These are phyloP conservation scores for Camponotus fellah DNA, from an alignment of 2,888 invertebrate species.

Conservation along the genomic window DNA sequence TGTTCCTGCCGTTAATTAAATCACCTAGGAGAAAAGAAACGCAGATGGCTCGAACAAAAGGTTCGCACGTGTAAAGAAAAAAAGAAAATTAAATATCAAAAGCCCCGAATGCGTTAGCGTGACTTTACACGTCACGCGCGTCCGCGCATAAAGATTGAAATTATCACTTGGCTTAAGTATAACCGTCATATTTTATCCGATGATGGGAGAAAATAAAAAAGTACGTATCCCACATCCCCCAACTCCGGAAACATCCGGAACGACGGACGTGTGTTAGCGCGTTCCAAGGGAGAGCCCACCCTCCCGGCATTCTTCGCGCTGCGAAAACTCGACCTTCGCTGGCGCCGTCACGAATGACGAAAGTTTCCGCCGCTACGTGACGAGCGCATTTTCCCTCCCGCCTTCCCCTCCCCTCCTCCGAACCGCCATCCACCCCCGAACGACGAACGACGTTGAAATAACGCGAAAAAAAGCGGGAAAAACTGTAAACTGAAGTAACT, in stretches of 20 bases:
- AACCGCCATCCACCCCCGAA: not conserved
- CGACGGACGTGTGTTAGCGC: conserved; percentile 41
- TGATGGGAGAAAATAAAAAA: not conserved
- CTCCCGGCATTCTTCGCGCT: conserved; percentile 20
- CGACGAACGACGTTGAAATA: conserved; percentile 45
- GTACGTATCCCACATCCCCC: not conserved
- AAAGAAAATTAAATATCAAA: conserved; percentile 13
- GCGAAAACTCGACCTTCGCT: conserved; percentile 49
- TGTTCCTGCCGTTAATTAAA: conserved; percentile 4
- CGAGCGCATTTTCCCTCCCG: conserved; percentile 21
- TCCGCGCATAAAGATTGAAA: not conserved
- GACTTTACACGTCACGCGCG: not conserved
- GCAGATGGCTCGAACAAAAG: not conserved
- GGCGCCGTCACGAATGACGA: conserved; percentile 57
- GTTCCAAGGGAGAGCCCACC: conserved; percentile 3
- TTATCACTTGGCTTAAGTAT: not conserved
- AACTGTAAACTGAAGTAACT: conserved; percentile 56
- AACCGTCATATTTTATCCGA: conserved; percentile 5
- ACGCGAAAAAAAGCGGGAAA: conserved; percentile 40
- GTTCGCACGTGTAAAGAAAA: not conserved
- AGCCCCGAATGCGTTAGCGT: not conserved
- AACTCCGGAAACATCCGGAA: conserved; percentile 36
- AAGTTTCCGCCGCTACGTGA: conserved; percentile 54
- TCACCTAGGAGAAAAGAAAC: not conserved
- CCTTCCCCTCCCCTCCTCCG: not conserved